Evolutionary conservation across 2,888 invertebrate genomes (phyloP).

Genomic region (Apodemia duryi): DNA sequence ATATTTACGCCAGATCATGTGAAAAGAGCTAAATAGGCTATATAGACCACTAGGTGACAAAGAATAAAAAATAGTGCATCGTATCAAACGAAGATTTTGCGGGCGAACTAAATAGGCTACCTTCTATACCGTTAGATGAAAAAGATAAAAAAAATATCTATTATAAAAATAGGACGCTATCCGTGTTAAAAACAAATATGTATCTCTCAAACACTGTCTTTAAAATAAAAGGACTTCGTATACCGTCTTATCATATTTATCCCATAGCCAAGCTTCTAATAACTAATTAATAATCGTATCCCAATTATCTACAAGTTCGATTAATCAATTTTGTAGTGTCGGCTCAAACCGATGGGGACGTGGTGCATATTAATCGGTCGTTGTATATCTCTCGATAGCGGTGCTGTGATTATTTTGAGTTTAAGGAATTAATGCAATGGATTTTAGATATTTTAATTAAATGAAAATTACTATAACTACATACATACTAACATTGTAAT

Average conservation of each 20-base stretch:
- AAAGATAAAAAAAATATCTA: too few relatives aligned
- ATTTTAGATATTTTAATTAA: slow-evolving; percentile 25
- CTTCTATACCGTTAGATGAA: too few relatives aligned
- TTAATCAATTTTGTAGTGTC: slow-evolving; percentile 56
- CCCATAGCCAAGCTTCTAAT: slow-evolving; percentile 25
- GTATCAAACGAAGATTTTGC: too few relatives aligned
- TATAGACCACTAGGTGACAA: too few relatives aligned
- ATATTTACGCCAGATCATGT: too few relatives aligned
- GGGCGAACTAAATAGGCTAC: too few relatives aligned
- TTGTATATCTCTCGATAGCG: slow-evolving; percentile 47
- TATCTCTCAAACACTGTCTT: background rate
- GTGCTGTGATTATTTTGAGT: slow-evolving; percentile 45
- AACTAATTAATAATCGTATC: slow-evolving; percentile 53
- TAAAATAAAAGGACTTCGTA: slow-evolving; percentile 22
- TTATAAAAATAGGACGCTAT: too few relatives aligned
- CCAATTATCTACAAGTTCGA: slow-evolving; percentile 57
- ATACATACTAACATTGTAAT: too few relatives aligned
- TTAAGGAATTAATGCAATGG: slow-evolving; percentile 28
- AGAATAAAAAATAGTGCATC: too few relatives aligned
- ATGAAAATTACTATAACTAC: background rate
- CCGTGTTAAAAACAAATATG: background rate
- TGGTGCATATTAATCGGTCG: slow-evolving; percentile 55
- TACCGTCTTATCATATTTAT: slow-evolving; percentile 24
- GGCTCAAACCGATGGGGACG: slow-evolving; percentile 47
- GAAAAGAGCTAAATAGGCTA: too few relatives aligned